Conservation (phyloP, 2,888 invertebrate genomes). For the Cheilosia variabilis region DNA sequence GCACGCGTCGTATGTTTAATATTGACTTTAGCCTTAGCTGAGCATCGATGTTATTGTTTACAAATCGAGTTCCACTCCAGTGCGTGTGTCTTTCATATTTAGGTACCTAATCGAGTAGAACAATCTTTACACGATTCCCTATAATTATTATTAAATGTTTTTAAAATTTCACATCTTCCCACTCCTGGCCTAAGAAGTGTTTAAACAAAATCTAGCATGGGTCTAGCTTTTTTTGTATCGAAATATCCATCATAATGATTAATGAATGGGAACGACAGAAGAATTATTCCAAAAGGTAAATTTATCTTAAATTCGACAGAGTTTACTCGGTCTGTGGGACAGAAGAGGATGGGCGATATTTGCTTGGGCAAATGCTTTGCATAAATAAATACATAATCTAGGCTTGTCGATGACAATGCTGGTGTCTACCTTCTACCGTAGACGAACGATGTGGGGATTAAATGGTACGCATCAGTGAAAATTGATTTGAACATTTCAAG, state of each 20-base stretch:
- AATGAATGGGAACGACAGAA: slow-evolving; percentile 4
- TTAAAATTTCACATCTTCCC: no score
- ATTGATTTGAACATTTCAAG: slow-evolving; percentile 41
- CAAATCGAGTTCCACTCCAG: no score
- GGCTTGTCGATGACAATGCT: slow-evolving; percentile 19
- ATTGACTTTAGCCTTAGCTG: no score
- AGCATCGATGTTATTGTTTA: no score
- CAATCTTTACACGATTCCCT: no score
- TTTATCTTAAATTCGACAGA: neutral
- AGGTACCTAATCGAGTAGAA: no score
- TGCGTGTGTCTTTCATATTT: no score
- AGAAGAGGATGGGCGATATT: neutral
- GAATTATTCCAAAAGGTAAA: slow-evolving; percentile 7
- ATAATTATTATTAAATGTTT: no score
- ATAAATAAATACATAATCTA: slow-evolving; percentile 43
- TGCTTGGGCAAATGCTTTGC: slow-evolving; percentile 2
- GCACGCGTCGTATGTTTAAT: no score
- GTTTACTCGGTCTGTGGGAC: neutral
- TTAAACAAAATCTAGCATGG: no score
- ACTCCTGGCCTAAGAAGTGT: no score
- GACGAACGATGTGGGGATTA: neutral
- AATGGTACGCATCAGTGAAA: slow-evolving; percentile 37
- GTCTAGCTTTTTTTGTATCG: neutral
- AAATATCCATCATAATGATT: neutral
- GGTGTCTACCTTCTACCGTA: neutral